Percentiles rank a stretch among this genome's conserved stretches.
These are phyloP conservation scores for Rhinogobius similis DNA, from an alignment of 2,113 vertebrate genomes.

Conservation along the genomic window DNA sequence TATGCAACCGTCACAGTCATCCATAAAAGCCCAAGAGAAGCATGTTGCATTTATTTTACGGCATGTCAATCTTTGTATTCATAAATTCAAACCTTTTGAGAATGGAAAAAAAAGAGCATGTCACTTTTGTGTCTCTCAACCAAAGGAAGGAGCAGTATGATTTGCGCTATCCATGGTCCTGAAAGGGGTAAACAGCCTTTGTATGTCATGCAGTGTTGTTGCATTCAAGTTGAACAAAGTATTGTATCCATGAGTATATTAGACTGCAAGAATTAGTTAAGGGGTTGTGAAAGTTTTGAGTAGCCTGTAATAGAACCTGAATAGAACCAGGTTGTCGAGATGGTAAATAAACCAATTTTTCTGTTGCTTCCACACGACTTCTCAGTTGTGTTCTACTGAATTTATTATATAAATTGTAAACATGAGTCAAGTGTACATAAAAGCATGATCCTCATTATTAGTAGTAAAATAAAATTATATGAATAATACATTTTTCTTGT, in stretches of 20 bases:
- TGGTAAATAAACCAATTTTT: no score
- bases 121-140: not conserved
- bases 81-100: not conserved
- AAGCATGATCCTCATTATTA: not conserved
- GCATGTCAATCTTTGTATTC: not conserved
- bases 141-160: not conserved
- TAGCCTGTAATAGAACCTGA: not conserved
- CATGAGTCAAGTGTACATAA: not conserved
- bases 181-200: not conserved
- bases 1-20: not conserved
- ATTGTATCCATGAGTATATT: no score
- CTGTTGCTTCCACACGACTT: no score
- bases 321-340: not conserved
- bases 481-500: not conserved
- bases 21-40: not conserved
- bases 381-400: no score
- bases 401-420: no score
- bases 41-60: constrained; percentile 2
- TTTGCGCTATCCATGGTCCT: constrained; percentile 1
- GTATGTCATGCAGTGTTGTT: not conserved
- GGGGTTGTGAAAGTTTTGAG: no score
- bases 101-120: not conserved
- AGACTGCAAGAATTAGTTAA: no score
- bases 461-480: not conserved
- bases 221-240: not conserved